These are phyloP conservation scores for Cuniculus paca DNA, from an alignment of 2,797 vertebrate species.

Conservation along the genomic window DNA sequence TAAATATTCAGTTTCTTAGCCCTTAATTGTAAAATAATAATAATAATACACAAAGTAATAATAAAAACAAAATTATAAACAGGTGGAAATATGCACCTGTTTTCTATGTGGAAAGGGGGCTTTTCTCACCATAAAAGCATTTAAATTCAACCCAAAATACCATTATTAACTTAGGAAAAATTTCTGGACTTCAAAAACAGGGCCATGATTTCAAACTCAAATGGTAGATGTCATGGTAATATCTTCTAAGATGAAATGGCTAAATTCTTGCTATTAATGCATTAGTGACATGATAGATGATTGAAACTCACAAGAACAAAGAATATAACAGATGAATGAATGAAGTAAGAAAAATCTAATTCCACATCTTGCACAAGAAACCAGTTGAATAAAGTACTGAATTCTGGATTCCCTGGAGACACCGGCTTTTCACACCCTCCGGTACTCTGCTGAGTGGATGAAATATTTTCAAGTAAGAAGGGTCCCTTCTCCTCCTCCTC, in stretches of 20 bases:
- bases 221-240: background rate
- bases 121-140: background rate
- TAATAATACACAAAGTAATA: background rate
- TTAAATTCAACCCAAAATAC: background rate
- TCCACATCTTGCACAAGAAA: background rate
- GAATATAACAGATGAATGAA: background rate
- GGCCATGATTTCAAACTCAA: background rate
- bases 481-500: too few relatives aligned
- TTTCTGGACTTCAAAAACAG: background rate
- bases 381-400: background rate
- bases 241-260: background rate
- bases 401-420: background rate
- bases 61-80: background rate
- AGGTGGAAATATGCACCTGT: background rate
- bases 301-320: background rate
- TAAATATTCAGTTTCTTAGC: background rate
- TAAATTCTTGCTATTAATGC: background rate
- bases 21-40: background rate
- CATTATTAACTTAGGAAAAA: background rate
- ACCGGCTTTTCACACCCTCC: background rate
- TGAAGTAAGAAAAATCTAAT: background rate
- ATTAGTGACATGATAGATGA: background rate
- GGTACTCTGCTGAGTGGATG: background rate
- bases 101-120: background rate
- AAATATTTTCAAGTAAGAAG: background rate